These are phyloP conservation scores for Crypturellus undulatus DNA, from an alignment of 2,113 vertebrate species.

Conservation along the genomic window DNA sequence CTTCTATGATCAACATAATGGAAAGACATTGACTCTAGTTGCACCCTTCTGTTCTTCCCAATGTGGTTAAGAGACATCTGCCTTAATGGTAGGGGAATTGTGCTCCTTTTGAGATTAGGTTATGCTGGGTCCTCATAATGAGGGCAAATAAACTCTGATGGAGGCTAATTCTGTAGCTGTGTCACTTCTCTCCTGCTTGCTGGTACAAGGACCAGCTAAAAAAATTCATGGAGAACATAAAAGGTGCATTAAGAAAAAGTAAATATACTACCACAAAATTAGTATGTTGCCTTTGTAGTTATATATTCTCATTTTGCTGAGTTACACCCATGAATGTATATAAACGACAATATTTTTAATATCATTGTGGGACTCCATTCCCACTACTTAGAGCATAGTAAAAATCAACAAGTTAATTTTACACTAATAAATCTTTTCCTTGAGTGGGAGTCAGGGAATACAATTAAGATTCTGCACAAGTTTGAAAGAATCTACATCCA, in stretches of 20 bases:
- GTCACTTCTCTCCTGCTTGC: not conserved
- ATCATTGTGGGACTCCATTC: not conserved
- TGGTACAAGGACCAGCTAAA: not conserved
- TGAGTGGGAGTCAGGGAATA: not conserved
- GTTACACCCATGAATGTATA: conserved; percentile 21
- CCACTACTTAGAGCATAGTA: not conserved
- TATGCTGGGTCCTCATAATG: not conserved
- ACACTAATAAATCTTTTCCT: conserved; percentile 39
- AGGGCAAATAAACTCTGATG: not conserved
- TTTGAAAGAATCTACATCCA: not conserved
- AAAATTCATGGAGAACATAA: not conserved
- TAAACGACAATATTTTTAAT: conserved; percentile 5
- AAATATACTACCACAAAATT: not conserved
- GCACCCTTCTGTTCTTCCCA: not conserved
- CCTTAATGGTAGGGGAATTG: not conserved
- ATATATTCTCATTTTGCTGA: conserved; percentile 36
- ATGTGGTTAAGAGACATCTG: not conserved
- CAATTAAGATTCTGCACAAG: conserved; percentile 8
- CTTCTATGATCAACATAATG: not conserved
- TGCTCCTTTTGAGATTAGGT: not conserved
- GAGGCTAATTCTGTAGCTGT: not conserved
- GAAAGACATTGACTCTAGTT: not conserved
- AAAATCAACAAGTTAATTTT: conserved; percentile 6
- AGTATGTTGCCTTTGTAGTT: not conserved
- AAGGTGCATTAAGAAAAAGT: not conserved